phyloP scores from a whole-genome alignment of 2,113 vertebrate species.

The Cisticola juncidis region DNA sequence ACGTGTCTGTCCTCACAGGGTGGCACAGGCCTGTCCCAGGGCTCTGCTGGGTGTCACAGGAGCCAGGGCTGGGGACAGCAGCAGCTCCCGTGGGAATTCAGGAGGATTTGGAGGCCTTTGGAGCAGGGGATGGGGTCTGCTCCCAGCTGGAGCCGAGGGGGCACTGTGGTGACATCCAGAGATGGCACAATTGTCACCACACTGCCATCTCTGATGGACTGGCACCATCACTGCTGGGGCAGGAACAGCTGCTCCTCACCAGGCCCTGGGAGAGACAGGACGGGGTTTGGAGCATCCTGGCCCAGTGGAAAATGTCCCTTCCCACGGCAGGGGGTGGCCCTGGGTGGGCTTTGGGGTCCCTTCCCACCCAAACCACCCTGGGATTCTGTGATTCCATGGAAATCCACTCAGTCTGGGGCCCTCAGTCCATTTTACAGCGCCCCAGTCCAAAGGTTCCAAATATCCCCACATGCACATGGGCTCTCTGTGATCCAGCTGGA shows the following conservation, averaged over 20 bases:
- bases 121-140: background rate
- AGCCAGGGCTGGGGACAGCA: background rate
- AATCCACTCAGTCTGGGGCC: fast-evolving
- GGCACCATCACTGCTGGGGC: fast-evolving
- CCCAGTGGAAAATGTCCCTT: background rate
- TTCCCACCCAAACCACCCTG: background rate
- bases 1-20: fast-evolving
- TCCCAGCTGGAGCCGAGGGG: background rate
- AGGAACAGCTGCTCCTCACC: background rate
- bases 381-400: background rate
- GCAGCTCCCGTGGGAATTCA: background rate
- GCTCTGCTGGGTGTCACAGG: fast-evolving
- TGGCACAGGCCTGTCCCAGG: background rate
- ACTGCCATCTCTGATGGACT: fast-evolving
- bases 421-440: fast-evolving
- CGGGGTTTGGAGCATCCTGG: background rate
- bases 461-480: background rate
- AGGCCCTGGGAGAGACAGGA: no score
- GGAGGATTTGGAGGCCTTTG: background rate
- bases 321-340: background rate
- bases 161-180: fast-evolving
- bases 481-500: background rate
- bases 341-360: background rate
- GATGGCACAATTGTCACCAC: fast-evolving
- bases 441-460: background rate